Evolutionary conservation across 2,888 invertebrate genomes (phyloP), one percentile per base, ranked within the genome.

Genomic region (Odontothrips loti): DNA sequence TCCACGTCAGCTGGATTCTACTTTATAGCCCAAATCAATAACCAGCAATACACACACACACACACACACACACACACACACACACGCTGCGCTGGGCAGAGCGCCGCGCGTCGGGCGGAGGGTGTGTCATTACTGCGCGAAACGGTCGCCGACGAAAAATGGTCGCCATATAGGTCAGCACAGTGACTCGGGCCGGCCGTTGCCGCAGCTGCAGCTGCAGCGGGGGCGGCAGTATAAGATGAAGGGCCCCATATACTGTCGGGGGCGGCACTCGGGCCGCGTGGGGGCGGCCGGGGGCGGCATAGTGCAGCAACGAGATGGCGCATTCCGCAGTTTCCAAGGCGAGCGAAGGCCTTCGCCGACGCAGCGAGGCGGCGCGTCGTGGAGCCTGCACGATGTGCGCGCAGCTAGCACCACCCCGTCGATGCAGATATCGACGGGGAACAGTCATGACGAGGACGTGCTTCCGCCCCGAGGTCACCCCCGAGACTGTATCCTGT

Each of bases 141-240:
- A 58, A 58, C 58, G 68, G 68, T n/a, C 68, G 27, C 68, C 12
- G 34, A 58, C 27, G 68, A 75, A 75, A 75, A 75, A 75, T 75
- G 68, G 68, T 27, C 68, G 68, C 68, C 68, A 75, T 75, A 75
- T 75, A 75, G 68, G 68, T 75, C 68, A 75, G 68, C 68, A 27
- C n/a, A 75, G 23, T 27, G 68, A 23, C 27, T 75, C 23, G 23
- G 34, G 34, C 34, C 34, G 34, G 34, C 34, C 34, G 34, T 43
- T 43, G 34, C 34, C 6, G 34, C 34, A 43, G 34, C 34, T 43
- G 34, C 34, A 43, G 34, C 34, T 2, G 34, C 3, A 6, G 34
- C 34, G 34, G 34, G 34, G 34, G 34, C 34, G 34, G 34, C 34
- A 43, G 34, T 43, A 43, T 43, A 43, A 43, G 34, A 43, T 43